Evolutionary conservation across 1,140 invertebrate species (phyloP).

Genomic region (Drosophila jambulina): DNA sequence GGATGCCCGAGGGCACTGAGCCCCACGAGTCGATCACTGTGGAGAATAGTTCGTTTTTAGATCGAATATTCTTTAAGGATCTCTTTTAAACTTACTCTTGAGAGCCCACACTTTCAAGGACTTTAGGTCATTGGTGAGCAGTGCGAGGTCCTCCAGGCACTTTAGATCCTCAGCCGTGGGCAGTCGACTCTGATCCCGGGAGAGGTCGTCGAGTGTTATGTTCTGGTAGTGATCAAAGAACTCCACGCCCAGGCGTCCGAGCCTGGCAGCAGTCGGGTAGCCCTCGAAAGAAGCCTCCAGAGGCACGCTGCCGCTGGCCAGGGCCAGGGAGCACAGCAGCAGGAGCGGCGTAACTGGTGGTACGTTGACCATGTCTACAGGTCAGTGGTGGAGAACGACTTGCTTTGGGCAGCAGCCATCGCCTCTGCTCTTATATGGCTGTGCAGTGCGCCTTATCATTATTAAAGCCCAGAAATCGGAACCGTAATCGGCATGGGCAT

Average conservation of each 20-base stretch:
- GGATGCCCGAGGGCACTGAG: conserved; percentile 48
- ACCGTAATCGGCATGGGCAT: background rate
- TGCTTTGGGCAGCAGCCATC: background rate
- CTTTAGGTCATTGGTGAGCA: conserved; percentile 7
- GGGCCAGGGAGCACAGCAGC: conserved; percentile 9
- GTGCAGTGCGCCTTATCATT: background rate
- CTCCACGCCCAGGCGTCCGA: conserved; percentile 24
- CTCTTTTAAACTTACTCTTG: conserved; percentile 10
- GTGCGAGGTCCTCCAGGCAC: conserved; percentile 32
- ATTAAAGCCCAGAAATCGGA: background rate
- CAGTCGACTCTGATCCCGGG: background rate
- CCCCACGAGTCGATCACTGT: conserved; percentile 65
- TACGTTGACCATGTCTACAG: conserved; percentile 8
- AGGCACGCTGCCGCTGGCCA: background rate
- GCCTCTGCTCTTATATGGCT: conserved; percentile 8
- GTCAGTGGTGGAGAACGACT: background rate
- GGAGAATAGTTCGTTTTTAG: background rate
- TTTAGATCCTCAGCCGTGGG: conserved; percentile 11
- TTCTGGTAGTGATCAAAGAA: conserved; percentile 34
- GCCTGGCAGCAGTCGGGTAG: conserved; percentile 5
- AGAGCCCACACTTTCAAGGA: conserved; percentile 22
- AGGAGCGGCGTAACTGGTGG: background rate
- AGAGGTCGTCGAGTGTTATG: conserved; percentile 17
- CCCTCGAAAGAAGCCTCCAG: background rate
- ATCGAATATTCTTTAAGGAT: background rate